Conservation (phyloP, 2,888 invertebrate species). For the Apamea anceps region DNA sequence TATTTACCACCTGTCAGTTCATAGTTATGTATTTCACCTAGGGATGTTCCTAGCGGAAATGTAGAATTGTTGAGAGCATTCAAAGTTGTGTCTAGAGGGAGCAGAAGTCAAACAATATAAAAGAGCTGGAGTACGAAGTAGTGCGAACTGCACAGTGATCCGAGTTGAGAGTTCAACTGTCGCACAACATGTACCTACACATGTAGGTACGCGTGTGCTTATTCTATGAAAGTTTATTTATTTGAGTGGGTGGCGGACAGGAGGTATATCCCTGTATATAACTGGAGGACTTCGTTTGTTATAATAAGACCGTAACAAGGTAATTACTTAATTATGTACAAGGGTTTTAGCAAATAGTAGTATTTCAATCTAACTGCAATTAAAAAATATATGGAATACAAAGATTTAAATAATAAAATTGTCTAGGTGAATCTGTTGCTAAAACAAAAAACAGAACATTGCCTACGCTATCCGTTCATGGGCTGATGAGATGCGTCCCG, state of each 20-base stretch:
- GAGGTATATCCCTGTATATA: no score
- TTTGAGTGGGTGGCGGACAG: not conserved
- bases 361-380: not conserved
- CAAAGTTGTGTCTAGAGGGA: conserved; percentile 23
- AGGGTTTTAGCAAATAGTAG: not conserved
- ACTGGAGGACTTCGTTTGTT: no score
- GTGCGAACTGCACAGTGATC: not conserved
- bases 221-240: conserved; percentile 16
- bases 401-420: not conserved
- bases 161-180: conserved; percentile 23
- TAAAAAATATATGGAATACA: not conserved
- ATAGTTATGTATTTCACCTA: not conserved
- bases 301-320: not conserved
- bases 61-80: conserved; percentile 5
- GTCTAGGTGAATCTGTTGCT: not conserved
- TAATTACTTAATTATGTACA: not conserved
- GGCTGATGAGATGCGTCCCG: not conserved
- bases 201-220: not conserved
- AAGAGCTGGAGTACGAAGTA: conserved; percentile 13
- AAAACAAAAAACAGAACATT: not conserved
- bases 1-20: not conserved
- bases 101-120: conserved; percentile 16
- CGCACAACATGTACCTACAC: not conserved
- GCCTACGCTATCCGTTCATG: not conserved
- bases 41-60: not conserved